These are phyloP conservation scores for Deilephila elpenor DNA, from an alignment of 2,888 invertebrate species.

Conservation along the genomic window DNA sequence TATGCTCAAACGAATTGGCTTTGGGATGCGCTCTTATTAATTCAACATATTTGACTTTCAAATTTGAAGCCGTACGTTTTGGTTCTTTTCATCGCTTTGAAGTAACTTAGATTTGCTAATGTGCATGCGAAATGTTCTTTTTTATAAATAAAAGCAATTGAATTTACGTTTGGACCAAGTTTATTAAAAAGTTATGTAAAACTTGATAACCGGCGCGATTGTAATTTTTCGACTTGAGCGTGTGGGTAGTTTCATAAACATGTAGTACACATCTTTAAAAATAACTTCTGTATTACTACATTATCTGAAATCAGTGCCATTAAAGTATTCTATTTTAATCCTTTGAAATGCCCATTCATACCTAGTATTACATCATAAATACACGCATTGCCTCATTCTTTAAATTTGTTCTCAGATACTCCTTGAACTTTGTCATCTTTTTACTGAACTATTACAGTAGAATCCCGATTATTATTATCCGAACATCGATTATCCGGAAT, in stretches of 20 bases:
- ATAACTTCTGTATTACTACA: too few relatives aligned
- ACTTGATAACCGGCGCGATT: not conserved
- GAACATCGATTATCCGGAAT: conserved; percentile 17
- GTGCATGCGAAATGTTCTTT: not conserved
- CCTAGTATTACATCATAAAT: too few relatives aligned
- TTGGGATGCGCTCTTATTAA: not conserved
- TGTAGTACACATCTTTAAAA: too few relatives aligned
- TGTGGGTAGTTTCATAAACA: not conserved
- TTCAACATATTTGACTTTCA: conserved; percentile 1
- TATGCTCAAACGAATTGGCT: not conserved
- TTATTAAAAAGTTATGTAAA: not conserved
- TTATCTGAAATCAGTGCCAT: too few relatives aligned
- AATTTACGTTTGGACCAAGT: not conserved
- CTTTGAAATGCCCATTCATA: too few relatives aligned
- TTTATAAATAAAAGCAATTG: not conserved
- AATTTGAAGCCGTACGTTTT: not conserved
- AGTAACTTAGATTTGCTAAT: not conserved
- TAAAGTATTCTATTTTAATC: too few relatives aligned
- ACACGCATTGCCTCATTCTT: too few relatives aligned
- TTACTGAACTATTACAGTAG: not conserved
- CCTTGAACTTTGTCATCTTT: too few relatives aligned
- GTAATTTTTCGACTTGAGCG: not conserved
- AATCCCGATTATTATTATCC: conserved; percentile 11
- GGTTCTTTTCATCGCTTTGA: not conserved
- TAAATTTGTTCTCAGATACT: too few relatives aligned